Evolutionary conservation across 1,140 invertebrate species (phyloP).

Genomic region (Caenorhabditis tropicalis): DNA sequence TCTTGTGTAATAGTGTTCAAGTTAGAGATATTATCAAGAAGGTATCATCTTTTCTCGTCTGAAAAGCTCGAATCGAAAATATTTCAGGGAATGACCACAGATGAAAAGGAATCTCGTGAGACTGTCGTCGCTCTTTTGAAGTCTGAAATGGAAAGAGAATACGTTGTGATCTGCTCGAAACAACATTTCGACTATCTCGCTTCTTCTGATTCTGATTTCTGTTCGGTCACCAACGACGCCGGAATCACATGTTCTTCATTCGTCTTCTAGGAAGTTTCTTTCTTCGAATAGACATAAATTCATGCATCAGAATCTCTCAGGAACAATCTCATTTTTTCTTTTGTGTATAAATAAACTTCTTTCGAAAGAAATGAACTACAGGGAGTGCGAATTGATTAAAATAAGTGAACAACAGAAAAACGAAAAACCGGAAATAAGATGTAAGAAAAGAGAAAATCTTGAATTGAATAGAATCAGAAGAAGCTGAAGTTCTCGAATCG

Average conservation of each 20-base stretch:
- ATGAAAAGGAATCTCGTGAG: constrained; percentile 26
- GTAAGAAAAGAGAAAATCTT: not conserved
- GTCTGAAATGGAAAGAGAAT: constrained; percentile 1
- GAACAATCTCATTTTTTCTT: not conserved
- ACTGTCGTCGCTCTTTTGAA: constrained; percentile 17
- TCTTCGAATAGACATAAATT: not conserved
- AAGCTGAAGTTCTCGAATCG: not conserved
- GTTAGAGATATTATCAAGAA: constrained; percentile 37
- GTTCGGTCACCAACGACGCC: not conserved
- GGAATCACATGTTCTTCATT: constrained; percentile 34
- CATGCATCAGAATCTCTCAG: not conserved
- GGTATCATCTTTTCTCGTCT: too few relatives aligned
- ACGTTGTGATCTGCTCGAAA: constrained; percentile 35
- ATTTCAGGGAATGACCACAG: constrained; percentile 4
- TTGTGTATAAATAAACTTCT: not conserved
- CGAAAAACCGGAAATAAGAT: not conserved
- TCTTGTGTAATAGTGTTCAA: constrained; percentile 25
- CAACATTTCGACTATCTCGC: constrained; percentile 24
- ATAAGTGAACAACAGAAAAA: not conserved
- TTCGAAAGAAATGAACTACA: too few relatives aligned
- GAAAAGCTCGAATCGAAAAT: not conserved
- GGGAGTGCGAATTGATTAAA: too few relatives aligned
- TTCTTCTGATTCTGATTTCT: constrained; percentile 26
- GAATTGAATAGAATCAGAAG: not conserved
- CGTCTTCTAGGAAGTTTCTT: not conserved